Percentiles rank a stretch among this genome's conserved stretches.
Conservation (phyloP, 2,797 vertebrate genomes). For the Bradypodion ventrale region DNA sequence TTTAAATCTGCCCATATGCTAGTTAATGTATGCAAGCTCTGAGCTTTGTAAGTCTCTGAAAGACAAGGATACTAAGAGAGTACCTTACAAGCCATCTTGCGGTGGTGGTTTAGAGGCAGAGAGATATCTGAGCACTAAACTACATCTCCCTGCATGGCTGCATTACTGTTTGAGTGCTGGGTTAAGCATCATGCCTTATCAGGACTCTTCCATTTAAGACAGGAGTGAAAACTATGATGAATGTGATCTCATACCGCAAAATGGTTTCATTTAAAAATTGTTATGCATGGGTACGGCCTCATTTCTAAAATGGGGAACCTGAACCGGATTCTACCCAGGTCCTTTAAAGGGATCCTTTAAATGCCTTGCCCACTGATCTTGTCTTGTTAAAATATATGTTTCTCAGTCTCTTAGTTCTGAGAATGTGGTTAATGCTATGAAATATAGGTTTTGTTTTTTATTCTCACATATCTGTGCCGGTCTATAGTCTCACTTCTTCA, state of each 20-base stretch:
- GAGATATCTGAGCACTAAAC: no score
- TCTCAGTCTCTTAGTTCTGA: neutral
- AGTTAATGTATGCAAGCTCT: neutral
- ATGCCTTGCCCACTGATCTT: neutral
- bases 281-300: neutral
- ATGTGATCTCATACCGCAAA: neutral
- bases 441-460: neutral
- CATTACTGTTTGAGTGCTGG: neutral
- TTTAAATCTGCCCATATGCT: neutral
- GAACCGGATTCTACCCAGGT: no score
- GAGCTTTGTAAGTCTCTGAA: neutral
- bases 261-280: neutral
- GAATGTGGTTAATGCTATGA: no score
- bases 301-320: neutral
- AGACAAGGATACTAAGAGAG: neutral
- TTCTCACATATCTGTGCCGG: neutral
- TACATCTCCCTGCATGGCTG: neutral
- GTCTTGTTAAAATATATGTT: neutral
- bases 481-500: neutral
- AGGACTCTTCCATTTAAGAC: neutral
- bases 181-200: neutral
- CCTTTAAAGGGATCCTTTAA: neutral
- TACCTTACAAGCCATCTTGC: neutral
- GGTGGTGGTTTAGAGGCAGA: neutral
- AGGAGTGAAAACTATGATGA: neutral